Evolutionary conservation across 2,797 vertebrate genomes (phyloP).

Genomic region (Babyrousa celebensis): DNA sequence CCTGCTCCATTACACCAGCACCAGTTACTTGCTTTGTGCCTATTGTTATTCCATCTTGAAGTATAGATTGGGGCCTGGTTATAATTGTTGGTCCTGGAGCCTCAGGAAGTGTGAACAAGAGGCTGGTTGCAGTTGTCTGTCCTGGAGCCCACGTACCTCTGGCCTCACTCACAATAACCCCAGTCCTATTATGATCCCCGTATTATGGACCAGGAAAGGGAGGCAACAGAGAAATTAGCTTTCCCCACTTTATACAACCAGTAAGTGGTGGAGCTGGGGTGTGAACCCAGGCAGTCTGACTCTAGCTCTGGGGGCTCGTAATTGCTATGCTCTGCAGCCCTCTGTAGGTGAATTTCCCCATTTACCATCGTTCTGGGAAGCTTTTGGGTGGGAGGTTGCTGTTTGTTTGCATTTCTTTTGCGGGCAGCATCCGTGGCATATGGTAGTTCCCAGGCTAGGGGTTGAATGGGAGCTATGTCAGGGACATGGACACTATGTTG

Average conservation of each 20-base stretch:
- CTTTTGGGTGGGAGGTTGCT: background rate
- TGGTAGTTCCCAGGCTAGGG: no score
- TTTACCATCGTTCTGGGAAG: background rate
- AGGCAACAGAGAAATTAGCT: background rate
- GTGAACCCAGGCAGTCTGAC: background rate
- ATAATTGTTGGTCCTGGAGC: no score
- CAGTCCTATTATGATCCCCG: background rate
- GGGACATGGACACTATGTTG: no score
- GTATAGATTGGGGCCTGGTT: no score
- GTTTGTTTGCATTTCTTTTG: background rate
- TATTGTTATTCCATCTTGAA: no score
- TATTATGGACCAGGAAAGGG: background rate
- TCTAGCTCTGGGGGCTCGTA: background rate
- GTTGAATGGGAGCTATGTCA: no score
- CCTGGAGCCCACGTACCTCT: no score
- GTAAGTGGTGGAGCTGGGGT: background rate
- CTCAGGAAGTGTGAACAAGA: no score
- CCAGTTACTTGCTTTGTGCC: no score
- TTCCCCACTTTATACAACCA: background rate
- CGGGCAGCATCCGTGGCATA: no score
- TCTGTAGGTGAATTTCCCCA: background rate
- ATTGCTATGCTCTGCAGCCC: fast-evolving
- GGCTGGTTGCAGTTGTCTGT: no score
- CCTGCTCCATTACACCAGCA: no score
- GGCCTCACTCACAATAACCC: background rate